Base-by-base conservation (phyloP, 2,113 vertebrate species). In the Eurypyga helias region DNA sequence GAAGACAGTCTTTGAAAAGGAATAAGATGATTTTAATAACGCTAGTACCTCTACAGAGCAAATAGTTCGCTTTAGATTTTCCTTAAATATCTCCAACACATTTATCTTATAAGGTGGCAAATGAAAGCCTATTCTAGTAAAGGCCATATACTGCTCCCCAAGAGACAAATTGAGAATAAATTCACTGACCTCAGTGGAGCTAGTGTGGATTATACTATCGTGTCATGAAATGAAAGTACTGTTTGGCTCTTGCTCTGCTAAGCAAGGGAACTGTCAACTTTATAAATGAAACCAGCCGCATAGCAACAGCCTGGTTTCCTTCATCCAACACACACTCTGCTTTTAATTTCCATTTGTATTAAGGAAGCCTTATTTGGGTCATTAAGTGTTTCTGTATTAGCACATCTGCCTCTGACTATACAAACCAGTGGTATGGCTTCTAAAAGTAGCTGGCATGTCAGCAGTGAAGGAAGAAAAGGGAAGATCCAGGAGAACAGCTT, bases 311-410 rank as follows among this genome's bases (percentile, higher is more conserved):
- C 79, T 94, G 60, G 49, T 71, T 94, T 94, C 33, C 66, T 72
- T 96, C 87, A 89, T 62, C 64, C 67, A 81, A 49, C 92, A 89
- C 79, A 83, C 52, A 61, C 38, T 78, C 83, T 81, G 80, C 65
- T 95, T 94, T 89, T 92, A 71, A 93, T 96, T 88, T 90, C 48
- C 83, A 93, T 95, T 91, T 91, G 64, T 80, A 72, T 94, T 93
- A 81, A 81, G 55, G 76, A 91, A 78, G 86, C 34, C 95, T 83
- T 93, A 90, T 90, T 90, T 94, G 72, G 31, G n/a, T 90, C 83
- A 78, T 94, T 96, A 92, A 55, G n/a, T 2, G 18, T 83, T 93
- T 96, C 67, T 90, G 60, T 91, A 87, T 83, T 87, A 94, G 31
- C 43, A 92, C 79, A 92, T 96, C 80, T 96, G 80, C 70, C 52